Conservation (phyloP, 2,113 vertebrate species). For the Chloroceryle aenea region DNA sequence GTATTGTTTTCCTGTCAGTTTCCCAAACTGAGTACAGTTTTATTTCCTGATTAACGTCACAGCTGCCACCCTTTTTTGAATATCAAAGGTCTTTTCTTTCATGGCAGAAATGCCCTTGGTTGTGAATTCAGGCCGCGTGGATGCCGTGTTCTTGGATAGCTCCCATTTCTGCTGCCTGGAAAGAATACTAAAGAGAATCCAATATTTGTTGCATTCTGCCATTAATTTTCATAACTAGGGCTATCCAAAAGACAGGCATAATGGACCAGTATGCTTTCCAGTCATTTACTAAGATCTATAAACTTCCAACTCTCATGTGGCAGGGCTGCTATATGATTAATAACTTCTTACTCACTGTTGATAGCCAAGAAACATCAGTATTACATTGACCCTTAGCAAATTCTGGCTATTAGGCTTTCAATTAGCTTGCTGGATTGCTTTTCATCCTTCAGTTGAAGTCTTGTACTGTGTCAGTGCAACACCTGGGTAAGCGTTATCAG, state of each 20-base stretch:
- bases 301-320: conserved; percentile 24
- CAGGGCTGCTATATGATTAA: conserved; percentile 43
- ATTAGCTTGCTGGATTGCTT: background rate
- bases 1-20: background rate
- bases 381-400: background rate
- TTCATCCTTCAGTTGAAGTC: background rate
- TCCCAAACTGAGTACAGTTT: background rate
- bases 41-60: background rate
- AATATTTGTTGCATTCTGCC: conserved; percentile 40
- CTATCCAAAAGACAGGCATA: conserved; percentile 10
- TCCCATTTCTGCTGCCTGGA: background rate
- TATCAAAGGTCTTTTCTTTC: background rate
- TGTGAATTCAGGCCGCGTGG: conserved; percentile 3
- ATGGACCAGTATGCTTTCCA: background rate
- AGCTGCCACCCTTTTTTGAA: background rate
- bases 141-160: conserved; percentile 22
- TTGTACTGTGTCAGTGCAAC: background rate
- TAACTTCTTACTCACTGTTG: conserved; percentile 27
- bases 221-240: conserved; percentile 65
- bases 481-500: background rate
- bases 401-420: background rate
- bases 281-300: conserved; percentile 34
- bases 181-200: conserved; percentile 45
- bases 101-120: background rate
- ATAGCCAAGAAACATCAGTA: background rate